Percentiles rank a stretch among this genome's conserved stretches.
These are phyloP conservation scores for Agrypnia vestita DNA, from an alignment of 1,140 invertebrate species.

Conservation along the genomic window DNA sequence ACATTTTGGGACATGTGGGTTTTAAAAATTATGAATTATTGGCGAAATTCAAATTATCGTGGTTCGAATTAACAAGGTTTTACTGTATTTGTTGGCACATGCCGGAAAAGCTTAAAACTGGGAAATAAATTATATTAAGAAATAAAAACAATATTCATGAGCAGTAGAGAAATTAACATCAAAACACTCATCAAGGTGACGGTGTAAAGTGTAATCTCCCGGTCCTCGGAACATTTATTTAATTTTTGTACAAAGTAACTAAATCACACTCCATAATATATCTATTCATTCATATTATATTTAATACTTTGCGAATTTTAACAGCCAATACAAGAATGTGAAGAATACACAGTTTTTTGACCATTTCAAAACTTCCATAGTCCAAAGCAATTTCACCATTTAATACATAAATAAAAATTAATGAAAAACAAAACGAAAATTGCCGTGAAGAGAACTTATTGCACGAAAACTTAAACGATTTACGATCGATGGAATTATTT, in stretches of 20 bases:
- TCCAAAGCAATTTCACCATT: constrained; percentile 5
- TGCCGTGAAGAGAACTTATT: constrained; percentile 9
- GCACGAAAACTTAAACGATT: constrained; percentile 20
- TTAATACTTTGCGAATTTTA: constrained; percentile 18
- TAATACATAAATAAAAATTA: constrained; percentile 21
- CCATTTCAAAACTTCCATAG: background rate
- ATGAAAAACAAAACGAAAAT: background rate
- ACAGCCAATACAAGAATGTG: constrained; percentile 19
- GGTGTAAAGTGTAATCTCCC: no score
- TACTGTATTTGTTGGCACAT: background rate
- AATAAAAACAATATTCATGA: no score
- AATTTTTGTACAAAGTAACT: constrained; percentile 41
- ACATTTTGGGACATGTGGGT: no score
- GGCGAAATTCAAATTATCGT: no score
- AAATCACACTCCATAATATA: constrained; percentile 23
- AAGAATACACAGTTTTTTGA: constrained; percentile 16
- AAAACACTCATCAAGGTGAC: no score
- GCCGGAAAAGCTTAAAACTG: no score
- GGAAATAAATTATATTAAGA: no score
- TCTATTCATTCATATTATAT: constrained; percentile 10
- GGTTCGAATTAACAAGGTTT: no score
- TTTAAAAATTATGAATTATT: no score
- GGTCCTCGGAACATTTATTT: constrained; percentile 23
- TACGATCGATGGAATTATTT: constrained; percentile 17
- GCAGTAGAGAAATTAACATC: no score